phyloP scores from a whole-genome alignment of 2,113 vertebrate genomes.

The Dolichotis patagonum region DNA sequence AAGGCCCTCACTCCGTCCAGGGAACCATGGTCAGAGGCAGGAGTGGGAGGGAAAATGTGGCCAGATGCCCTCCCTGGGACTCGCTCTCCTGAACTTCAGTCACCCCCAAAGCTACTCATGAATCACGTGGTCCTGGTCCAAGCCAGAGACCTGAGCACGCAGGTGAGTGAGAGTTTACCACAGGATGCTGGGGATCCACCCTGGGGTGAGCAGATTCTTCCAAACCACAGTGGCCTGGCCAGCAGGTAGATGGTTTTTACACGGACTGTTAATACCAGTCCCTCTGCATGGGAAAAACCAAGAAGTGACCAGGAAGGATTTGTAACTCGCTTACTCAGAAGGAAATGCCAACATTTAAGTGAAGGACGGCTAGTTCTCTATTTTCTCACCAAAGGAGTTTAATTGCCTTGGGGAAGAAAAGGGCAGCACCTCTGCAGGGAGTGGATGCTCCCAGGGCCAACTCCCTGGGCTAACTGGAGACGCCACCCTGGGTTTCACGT shows the following conservation, averaged over 20 bases:
- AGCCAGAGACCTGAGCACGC: background rate
- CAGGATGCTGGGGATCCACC: background rate
- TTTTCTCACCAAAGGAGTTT: background rate
- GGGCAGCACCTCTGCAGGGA: background rate
- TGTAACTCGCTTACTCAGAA: background rate
- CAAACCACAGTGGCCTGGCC: background rate
- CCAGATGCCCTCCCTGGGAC: background rate
- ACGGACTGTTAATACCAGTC: background rate
- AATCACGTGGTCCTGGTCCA: background rate
- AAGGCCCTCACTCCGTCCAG: background rate
- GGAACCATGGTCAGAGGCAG: rapidly evolving
- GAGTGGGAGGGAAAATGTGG: rapidly evolving
- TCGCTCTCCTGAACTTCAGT: background rate
- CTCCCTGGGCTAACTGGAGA: background rate
- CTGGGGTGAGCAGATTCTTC: background rate
- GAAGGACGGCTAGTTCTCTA: background rate
- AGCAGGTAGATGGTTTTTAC: background rate
- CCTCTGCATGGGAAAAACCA: background rate
- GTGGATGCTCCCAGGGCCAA: background rate
- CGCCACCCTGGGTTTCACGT: background rate
- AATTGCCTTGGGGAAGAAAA: background rate
- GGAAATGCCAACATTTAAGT: background rate
- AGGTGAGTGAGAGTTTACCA: background rate
- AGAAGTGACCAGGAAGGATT: background rate
- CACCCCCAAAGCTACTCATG: background rate